Evolutionary conservation across 2,113 vertebrate genomes (phyloP), one percentile per base, ranked within the genome.

Genomic region (Cynoglossus semilaevis): DNA sequence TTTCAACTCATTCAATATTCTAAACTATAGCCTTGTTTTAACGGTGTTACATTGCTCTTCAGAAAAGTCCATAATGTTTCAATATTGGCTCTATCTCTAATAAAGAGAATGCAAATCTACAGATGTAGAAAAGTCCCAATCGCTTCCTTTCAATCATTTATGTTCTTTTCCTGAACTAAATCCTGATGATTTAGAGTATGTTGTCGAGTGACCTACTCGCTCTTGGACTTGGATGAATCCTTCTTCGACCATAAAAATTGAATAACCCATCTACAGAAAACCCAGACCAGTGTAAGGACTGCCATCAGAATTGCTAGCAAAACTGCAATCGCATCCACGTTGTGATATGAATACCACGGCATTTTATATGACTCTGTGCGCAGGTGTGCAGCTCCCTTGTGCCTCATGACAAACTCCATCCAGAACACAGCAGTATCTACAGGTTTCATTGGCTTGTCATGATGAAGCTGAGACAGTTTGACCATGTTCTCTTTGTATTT

Each of bases 311-410:
- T 12, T 1, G 29, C 62, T 15, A 45, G 15, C 15, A 80, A 38
- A 14, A 71, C 50, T 29, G 55, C 74, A 13, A 81, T 64, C 52
- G 83, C 80, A 52, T 88, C 86, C 6, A 83, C 35, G 22, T 42
- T 46, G 40, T 86, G 51, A 41, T 83, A 88, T 1, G 60, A 45
- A 12, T 80, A 82, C 85, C 76, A 86, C 0, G 84, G 76, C 48
- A 86, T 9, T 44, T 77, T 79, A 13, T 80, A 77, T 0, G 78
- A 85, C 41, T 80, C 80, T 1, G 81, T 76, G 40, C 61, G 72
- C 12, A 89, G 77, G 56, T 91, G 86, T 10, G 68, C 51, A 2
- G 88, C 87, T 0, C 84, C 87, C 56, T 83, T 78, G 67, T 89
- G 83, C 49, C 86, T 82, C 60, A 87, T 83, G 13, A 85, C 74